phyloP scores from a whole-genome alignment of 2,888 invertebrate genomes.

The Drosophila robusta region DNA sequence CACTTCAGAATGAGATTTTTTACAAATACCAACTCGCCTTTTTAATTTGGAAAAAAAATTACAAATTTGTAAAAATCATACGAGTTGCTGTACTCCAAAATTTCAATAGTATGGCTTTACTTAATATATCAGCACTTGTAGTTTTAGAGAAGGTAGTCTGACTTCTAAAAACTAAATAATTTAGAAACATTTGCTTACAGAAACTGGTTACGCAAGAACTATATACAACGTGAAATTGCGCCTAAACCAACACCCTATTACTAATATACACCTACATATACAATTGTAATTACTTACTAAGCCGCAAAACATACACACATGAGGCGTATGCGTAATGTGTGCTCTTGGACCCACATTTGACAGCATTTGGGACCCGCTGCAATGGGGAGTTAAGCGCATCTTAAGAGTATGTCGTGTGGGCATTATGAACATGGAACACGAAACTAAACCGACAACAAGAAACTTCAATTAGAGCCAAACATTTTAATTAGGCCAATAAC shows the following conservation, averaged over 20 bases:
- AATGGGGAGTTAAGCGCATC: constrained; percentile 15
- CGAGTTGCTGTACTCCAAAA: no score
- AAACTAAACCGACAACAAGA: constrained; percentile 61
- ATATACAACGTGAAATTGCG: neutral
- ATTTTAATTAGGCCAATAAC: constrained; percentile 48
- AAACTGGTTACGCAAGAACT: neutral
- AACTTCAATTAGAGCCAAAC: constrained; percentile 73
- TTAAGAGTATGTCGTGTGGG: constrained; percentile 31
- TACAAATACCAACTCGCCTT: no score
- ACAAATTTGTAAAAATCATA: no score
- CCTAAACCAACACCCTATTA: neutral
- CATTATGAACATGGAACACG: constrained; percentile 41
- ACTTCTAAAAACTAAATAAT: neutral
- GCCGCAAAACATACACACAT: constrained; percentile 14
- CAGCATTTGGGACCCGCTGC: constrained; percentile 11
- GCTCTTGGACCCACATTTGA: constrained; percentile 24
- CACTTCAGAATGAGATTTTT: no score
- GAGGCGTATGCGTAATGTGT: constrained; percentile 18
- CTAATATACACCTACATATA: neutral
- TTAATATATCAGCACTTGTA: no score
- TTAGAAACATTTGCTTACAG: neutral
- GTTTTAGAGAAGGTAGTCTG: no score
- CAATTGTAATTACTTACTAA: constrained; percentile 13
- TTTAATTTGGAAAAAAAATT: no score
- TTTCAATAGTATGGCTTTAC: no score